Base-by-base conservation (phyloP, 2,797 vertebrate genomes). In the Ctenosaura bakeri region DNA sequence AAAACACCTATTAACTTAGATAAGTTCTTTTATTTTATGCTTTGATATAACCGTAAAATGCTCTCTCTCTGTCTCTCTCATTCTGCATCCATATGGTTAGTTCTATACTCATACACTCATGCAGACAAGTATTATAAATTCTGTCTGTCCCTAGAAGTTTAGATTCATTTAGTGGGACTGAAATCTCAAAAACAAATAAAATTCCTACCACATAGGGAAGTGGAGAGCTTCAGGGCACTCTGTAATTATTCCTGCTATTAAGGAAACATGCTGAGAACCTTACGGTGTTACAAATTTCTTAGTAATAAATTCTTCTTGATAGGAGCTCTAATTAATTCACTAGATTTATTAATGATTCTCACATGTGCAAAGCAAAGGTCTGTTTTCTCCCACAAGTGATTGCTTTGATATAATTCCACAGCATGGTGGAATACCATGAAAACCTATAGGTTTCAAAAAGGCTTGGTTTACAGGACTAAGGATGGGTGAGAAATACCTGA, bases 301-400 rank as follows among this genome's bases (percentile, higher is more conserved):
- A 93, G 92, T 77, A 42, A 9, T 9, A 88, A 59, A 87, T 92
- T 88, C 24, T 90, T 46, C 29, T 56, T 81, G 82, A 85, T 91
- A 81, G 1, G 88, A 24, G 2, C 78, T 94, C 88, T 92, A 95
- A 94, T 92, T 78, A 92, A 54, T 87, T 92, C 91, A 89, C 35
- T 87, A 52, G 1, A 35, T 93, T 91, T 91, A 90, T 32, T 87
- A 77, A 78, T 87, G 62, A 0, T 22, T 91, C 93, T 95, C 22
- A 5, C 82, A 2, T 77, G 1, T 78, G 5, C 86, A 4, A 14
- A 84, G 90, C 20, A 85, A 59, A 73, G 4, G 77, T 88, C 13
- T 82, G 56, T 54, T 93, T 13, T 73, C 85, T 9, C 86, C 6
- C 76, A 7, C 56, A 62, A 6, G 29, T 26, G 76, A 46, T 71